Base-by-base conservation (phyloP, 2,888 invertebrate species). In the Alsophila aescularia region DNA sequence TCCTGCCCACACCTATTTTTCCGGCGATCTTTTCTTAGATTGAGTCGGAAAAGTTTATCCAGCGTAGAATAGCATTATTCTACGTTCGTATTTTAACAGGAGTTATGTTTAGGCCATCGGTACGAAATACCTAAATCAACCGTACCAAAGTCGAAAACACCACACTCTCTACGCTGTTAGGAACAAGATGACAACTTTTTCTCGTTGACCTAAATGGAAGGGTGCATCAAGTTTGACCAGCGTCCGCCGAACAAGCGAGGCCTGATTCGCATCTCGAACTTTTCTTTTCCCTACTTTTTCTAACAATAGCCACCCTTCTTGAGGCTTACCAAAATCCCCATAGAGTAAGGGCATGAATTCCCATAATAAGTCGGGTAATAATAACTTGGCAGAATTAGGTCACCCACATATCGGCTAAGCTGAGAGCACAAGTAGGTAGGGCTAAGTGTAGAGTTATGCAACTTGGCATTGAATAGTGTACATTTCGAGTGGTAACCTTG, bases 361-460 rank as follows among this genome's bases (percentile, higher is more conserved):
- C 63, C 67, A 67, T 75, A 27, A 9, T 35, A 79, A 76, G 74
- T 75, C 72, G 70, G 57, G 73, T 76, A 72, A 73, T 76, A 72
- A 73, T 77, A 78, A 78, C 75, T 77, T 73, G 60, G 50, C 61
- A 72, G 78, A 83, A 83, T 81, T 81, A 72, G 83, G 83, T 83
- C 81, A 79, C 75, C 77, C 68, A 72, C 58, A 73, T 75, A 67
- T 62, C 42, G 58, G 62, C 50, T 67, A 66, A 62, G 62, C 50
- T 52, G 66, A 35, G 13, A 63, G 32, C 29, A 29, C n/a, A 52
- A 64, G 59, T 66, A 64, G 64, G 60, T 41, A 35, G 15, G 32
- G 18, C 13, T 32, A 15, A 32, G 10, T n/a, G 34, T 44, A 24
- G 44, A 44, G 12, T 32, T 43, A 12, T 37, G 41, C 10, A 12